Conservation (phyloP, 2,113 vertebrate species). For the Spea multiplicata region DNA sequence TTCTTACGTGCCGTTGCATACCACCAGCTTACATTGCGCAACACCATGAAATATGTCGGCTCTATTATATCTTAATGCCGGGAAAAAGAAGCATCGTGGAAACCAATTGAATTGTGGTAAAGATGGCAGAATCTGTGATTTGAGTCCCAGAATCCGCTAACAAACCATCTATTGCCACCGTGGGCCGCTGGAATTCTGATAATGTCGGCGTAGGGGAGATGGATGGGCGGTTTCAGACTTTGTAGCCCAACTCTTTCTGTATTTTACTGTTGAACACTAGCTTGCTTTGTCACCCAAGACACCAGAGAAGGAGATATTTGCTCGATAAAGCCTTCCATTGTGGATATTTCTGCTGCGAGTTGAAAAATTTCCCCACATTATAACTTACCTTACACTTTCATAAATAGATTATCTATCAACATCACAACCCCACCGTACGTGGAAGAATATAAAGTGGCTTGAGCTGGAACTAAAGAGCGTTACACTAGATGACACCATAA, state of each 20-base stretch:
- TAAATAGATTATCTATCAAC: background rate
- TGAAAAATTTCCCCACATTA: background rate
- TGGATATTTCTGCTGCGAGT: background rate
- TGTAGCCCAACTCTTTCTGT: background rate
- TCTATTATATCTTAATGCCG: too few species aligned
- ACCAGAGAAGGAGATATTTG: background rate
- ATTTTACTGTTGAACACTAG: conserved; percentile 12
- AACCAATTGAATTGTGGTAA: background rate
- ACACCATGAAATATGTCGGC: too few species aligned
- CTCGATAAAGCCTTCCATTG: background rate
- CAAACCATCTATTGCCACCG: background rate
- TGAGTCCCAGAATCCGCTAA: background rate
- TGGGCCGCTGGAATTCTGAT: conserved; percentile 31
- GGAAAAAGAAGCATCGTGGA: too few species aligned
- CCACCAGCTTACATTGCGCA: too few species aligned
- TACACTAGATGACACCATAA: too few species aligned
- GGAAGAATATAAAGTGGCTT: too few species aligned
- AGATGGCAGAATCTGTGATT: background rate
- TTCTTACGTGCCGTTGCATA: too few species aligned
- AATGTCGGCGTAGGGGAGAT: conserved; percentile 17
- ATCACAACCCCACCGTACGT: too few species aligned
- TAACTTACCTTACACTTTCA: background rate
- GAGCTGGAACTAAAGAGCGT: too few species aligned
- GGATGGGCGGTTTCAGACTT: conserved; percentile 11
- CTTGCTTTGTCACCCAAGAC: conserved; percentile 13